These are phyloP conservation scores for Zenarchopterus dispar DNA, from an alignment of 2,797 vertebrate genomes.

Conservation along the genomic window DNA sequence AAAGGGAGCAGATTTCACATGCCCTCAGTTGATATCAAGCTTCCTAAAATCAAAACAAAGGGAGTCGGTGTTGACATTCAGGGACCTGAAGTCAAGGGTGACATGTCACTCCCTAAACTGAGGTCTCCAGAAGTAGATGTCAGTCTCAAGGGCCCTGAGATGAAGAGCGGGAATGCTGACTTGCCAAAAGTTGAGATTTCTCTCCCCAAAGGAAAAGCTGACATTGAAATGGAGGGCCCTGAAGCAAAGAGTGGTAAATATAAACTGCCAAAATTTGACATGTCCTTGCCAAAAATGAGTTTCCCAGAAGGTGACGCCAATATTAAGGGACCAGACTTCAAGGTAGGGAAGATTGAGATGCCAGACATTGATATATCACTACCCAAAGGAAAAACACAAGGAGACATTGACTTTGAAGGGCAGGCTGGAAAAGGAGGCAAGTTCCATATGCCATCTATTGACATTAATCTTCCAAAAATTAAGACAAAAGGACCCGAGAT, in stretches of 20 bases:
- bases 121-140: slow-evolving; percentile 22
- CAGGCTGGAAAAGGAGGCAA: slow-evolving; percentile 45
- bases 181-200: slow-evolving; percentile 33
- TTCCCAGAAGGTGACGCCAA: slow-evolving; percentile 41
- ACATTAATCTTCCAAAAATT: slow-evolving; percentile 59
- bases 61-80: slow-evolving; percentile 35
- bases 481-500: slow-evolving; percentile 50
- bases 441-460: slow-evolving; percentile 56
- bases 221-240: slow-evolving; percentile 14
- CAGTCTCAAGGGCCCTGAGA: background rate
- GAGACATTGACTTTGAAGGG: slow-evolving; percentile 37
- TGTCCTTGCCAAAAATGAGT: slow-evolving; percentile 60
- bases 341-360: slow-evolving; percentile 43
- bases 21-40: slow-evolving; percentile 52
- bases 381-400: too few species aligned
- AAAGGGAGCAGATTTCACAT: slow-evolving; percentile 59
- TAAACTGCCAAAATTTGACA: slow-evolving; percentile 62
- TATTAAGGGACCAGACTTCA: slow-evolving; percentile 35
- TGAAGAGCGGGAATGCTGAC: slow-evolving; percentile 17
- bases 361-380: slow-evolving; percentile 62
- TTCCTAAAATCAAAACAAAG: slow-evolving; percentile 57
- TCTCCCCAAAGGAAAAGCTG: slow-evolving; percentile 39
- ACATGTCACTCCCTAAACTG: slow-evolving; percentile 49
- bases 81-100: slow-evolving; percentile 43
- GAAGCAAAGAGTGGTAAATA: slow-evolving; percentile 34